phyloP scores from a whole-genome alignment of 2,797 vertebrate genomes.

The Peromyscus attwateri region DNA sequence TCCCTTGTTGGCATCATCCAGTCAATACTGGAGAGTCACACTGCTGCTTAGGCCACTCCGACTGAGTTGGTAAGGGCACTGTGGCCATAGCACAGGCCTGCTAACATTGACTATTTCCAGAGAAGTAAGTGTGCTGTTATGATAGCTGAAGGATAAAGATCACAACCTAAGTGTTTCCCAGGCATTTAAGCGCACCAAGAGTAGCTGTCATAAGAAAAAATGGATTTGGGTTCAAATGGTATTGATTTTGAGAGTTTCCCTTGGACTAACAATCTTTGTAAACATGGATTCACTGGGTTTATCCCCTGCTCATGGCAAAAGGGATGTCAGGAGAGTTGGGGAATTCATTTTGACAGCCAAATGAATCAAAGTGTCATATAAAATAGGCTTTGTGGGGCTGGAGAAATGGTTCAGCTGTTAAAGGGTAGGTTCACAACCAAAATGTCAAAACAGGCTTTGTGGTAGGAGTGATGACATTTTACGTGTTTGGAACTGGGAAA shows the following conservation, averaged over 20 bases:
- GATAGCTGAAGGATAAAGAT: slow-evolving; percentile 40
- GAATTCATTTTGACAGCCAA: slow-evolving; percentile 73
- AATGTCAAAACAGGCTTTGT: slow-evolving; percentile 60
- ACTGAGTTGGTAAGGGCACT: neutral
- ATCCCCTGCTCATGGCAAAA: slow-evolving; percentile 69
- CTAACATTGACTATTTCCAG: neutral
- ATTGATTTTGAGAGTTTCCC: slow-evolving; percentile 58
- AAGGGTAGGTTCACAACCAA: neutral
- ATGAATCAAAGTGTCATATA: slow-evolving; percentile 75
- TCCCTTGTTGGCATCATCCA: neutral
- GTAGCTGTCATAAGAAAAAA: slow-evolving; percentile 38
- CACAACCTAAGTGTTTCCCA: slow-evolving; percentile 32
- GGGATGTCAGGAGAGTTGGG: neutral
- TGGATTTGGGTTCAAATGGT: slow-evolving; percentile 62
- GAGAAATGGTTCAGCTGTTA: neutral
- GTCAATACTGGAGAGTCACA: neutral
- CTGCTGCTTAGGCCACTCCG: neutral
- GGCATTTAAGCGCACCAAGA: slow-evolving; percentile 14
- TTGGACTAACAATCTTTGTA: slow-evolving; percentile 45
- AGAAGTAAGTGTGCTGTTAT: slow-evolving; percentile 18
- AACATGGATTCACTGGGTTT: slow-evolving; percentile 69
- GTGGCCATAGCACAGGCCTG: neutral
- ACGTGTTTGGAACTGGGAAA: slow-evolving; percentile 73
- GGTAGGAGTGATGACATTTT: slow-evolving; percentile 69
- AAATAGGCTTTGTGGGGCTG: neutral